phyloP scores from a whole-genome alignment of 1,140 invertebrate species.

The Euura saliciscinereae region DNA sequence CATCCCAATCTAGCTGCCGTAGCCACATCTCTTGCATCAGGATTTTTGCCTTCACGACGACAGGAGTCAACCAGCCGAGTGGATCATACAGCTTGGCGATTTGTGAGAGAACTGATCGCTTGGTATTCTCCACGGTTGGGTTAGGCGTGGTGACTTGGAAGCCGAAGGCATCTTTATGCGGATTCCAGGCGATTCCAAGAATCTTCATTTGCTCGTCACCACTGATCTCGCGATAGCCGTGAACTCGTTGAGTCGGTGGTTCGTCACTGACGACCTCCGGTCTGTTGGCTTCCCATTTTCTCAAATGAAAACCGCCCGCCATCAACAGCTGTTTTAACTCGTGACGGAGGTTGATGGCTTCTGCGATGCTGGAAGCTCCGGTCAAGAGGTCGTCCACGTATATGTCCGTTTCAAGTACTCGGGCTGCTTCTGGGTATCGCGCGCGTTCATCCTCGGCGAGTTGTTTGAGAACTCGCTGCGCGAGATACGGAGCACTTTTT shows the following conservation, averaged over 20 bases:
- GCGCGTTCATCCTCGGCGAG: constrained; percentile 33
- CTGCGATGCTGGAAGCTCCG: constrained; percentile 26
- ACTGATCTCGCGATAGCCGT: constrained; percentile 16
- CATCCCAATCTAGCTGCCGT: constrained; percentile 11
- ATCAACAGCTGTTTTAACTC: constrained; percentile 33
- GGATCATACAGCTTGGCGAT: constrained; percentile 16
- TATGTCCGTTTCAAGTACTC: constrained; percentile 21
- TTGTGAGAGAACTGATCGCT: constrained; percentile 16
- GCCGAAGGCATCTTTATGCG: constrained; percentile 20
- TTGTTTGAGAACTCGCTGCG: constrained; percentile 38
- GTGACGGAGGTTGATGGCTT: constrained; percentile 24
- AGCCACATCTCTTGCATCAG: constrained; percentile 12
- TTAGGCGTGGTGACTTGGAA: background rate
- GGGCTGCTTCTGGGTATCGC: constrained; percentile 32
- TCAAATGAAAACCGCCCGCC: constrained; percentile 32
- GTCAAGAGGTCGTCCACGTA: constrained; percentile 41
- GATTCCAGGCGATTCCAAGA: constrained; percentile 40
- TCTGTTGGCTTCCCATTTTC: constrained; percentile 46
- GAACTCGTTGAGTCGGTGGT: no score
- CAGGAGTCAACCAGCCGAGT: constrained; percentile 11
- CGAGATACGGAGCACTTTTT: constrained; percentile 38
- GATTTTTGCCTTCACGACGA: constrained; percentile 15
- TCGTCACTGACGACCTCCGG: constrained; percentile 29
- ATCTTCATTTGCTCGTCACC: constrained; percentile 29
- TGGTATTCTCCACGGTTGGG: background rate